Conservation (phyloP, 2,113 vertebrate genomes). For the Romanogobio albipinnatus region DNA sequence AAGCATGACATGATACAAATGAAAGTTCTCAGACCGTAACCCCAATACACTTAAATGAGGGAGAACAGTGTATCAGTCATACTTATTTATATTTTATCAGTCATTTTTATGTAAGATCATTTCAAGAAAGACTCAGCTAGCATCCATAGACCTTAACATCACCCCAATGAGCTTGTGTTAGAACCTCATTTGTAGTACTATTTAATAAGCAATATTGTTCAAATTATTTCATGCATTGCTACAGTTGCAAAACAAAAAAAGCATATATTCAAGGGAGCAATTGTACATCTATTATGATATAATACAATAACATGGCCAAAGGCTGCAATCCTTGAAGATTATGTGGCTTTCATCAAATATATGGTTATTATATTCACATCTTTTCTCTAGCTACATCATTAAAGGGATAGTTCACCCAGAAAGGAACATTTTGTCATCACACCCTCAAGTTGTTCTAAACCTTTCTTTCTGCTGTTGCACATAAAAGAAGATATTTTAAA, state of each 20-base stretch:
- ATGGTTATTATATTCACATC: background rate
- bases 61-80: background rate
- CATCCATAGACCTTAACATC: background rate
- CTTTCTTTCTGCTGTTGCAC: too few species aligned
- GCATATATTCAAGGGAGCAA: background rate
- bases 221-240: background rate
- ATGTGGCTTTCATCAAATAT: background rate
- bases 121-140: background rate
- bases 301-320: background rate
- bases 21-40: background rate
- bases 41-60: background rate
- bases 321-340: background rate
- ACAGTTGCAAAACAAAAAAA: background rate
- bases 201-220: background rate
- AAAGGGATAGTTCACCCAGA: too few species aligned
- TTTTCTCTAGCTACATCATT: background rate
- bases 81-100: constrained; percentile 15
- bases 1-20: background rate
- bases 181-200: background rate
- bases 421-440: too few species aligned
- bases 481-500: too few species aligned
- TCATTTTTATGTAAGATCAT: background rate
- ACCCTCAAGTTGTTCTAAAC: too few species aligned
- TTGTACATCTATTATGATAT: background rate
- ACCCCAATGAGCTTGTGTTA: background rate